phyloP scores from a whole-genome alignment of 2,113 vertebrate genomes.

The Alethe diademata region DNA sequence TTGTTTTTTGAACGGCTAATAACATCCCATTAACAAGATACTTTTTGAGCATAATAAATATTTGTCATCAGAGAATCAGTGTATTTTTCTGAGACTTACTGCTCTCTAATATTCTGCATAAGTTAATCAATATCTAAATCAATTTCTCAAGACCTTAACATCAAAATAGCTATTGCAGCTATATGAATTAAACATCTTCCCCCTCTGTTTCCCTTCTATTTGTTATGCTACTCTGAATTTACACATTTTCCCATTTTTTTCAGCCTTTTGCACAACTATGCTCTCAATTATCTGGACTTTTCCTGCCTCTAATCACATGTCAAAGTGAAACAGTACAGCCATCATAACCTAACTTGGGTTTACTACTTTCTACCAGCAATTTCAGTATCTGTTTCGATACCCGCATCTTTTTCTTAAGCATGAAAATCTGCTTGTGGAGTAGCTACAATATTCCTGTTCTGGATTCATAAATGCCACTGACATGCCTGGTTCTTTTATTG shows the following conservation, averaged over 20 bases:
- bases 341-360: not conserved
- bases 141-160: not conserved
- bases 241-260: not conserved
- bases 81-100: not conserved
- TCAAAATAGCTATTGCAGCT: not conserved
- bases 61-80: not conserved
- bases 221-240: not conserved
- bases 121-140: not conserved
- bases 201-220: not conserved
- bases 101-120: not conserved
- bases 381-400: not conserved
- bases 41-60: not conserved
- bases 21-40: not conserved
- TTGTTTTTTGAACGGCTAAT: not conserved
- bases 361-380: not conserved
- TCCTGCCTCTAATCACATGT: not conserved
- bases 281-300: not conserved
- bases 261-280: not conserved
- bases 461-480: not conserved
- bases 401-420: not conserved
- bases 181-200: not conserved
- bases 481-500: not conserved
- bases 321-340: not conserved
- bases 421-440: not conserved
- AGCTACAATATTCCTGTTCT: not conserved